Percentiles rank a stretch among this genome's conserved stretches.
Conservation (phyloP, 2,888 invertebrate genomes). For the Anthophora plumipes region DNA sequence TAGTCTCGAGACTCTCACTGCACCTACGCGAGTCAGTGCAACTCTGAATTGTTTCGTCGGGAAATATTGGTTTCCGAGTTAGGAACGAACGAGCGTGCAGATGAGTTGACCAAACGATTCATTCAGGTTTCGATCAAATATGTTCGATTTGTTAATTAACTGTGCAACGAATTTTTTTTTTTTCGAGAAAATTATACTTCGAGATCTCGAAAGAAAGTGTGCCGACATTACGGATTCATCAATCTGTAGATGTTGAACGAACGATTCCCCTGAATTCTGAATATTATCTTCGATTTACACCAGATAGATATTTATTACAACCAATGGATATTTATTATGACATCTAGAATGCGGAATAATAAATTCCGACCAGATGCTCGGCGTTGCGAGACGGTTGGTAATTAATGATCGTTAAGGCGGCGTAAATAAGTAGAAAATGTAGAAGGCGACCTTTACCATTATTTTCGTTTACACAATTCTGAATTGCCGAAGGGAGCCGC, state of each 20-base stretch:
- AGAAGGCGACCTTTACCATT: conserved; percentile 42
- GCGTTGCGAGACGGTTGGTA: conserved; percentile 9
- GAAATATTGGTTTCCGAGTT: conserved; percentile 10
- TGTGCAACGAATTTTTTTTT: neutral
- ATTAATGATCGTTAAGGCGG: neutral
- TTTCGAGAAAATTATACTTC: neutral
- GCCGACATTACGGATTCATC: neutral
- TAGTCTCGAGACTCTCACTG: too few species aligned
- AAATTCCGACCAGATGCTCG: neutral
- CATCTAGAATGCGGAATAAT: conserved; percentile 13
- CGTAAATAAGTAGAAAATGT: conserved; percentile 5
- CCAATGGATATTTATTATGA: neutral
- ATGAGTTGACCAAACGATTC: neutral
- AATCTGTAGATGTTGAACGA: too few species aligned
- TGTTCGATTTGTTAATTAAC: neutral
- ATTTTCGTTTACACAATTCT: conserved; percentile 48
- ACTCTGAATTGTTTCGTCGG: neutral
- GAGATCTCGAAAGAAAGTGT: neutral
- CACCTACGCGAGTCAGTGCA: neutral
- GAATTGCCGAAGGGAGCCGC: conserved; percentile 24
- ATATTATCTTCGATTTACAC: neutral
- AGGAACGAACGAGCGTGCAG: neutral
- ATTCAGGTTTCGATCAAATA: neutral
- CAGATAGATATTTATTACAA: neutral
- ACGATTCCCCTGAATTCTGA: neutral